phyloP scores from a whole-genome alignment of 64 coral and sea anemone species.

The Hydrozoanthus tunicans region DNA sequence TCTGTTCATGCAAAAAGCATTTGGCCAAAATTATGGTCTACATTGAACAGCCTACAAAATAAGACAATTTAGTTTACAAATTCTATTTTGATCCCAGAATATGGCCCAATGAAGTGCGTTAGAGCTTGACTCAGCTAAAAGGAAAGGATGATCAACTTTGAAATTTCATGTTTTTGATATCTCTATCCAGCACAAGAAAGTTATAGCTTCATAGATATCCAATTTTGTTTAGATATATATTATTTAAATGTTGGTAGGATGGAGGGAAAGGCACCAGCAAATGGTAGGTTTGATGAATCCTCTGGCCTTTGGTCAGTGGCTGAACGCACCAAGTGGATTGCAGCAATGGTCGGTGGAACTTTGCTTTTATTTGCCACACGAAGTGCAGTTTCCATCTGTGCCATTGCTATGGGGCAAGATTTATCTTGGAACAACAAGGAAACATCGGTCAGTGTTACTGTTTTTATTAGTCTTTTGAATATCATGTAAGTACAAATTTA shows the following conservation, averaged over 20 bases:
- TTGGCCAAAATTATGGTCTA: too few relatives aligned
- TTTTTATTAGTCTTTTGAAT: neutral
- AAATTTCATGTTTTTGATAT: too few relatives aligned
- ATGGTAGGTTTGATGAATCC: neutral
- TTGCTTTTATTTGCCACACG: constrained; percentile 42
- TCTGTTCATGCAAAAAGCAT: too few relatives aligned
- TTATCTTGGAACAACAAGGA: constrained; percentile 52
- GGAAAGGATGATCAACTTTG: too few relatives aligned
- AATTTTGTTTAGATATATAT: neutral
- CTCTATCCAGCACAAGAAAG: too few relatives aligned
- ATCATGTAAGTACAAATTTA: neutral
- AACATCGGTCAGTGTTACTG: constrained; percentile 19
- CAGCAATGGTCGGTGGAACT: constrained; percentile 46
- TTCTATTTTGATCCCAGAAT: too few relatives aligned
- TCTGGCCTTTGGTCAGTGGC: constrained; percentile 7
- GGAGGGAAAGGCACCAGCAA: neutral
- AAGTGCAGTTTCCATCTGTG: constrained; percentile 49
- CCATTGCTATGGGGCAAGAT: constrained; percentile 42
- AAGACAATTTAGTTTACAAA: too few relatives aligned
- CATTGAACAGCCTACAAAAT: too few relatives aligned
- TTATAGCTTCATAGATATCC: too few relatives aligned
- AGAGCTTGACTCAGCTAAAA: too few relatives aligned
- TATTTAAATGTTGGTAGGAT: neutral
- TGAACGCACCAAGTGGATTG: constrained; percentile 47
- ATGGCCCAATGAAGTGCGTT: too few relatives aligned